phyloP scores from a whole-genome alignment of 1,140 invertebrate genomes.

The Hyles euphorbiae region DNA sequence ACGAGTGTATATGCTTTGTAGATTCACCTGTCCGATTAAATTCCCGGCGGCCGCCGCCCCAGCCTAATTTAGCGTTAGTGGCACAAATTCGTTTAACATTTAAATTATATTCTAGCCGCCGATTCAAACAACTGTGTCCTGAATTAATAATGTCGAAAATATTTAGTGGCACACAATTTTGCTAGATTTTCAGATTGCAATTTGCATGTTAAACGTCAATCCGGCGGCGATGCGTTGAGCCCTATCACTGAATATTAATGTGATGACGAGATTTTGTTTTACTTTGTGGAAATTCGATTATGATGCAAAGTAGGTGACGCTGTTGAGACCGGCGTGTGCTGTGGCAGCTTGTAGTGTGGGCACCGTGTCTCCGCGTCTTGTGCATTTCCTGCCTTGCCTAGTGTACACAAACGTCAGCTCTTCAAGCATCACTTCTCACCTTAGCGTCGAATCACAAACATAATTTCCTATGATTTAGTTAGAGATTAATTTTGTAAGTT shows the following conservation, averaged over 20 bases:
- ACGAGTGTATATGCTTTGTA: slow-evolving; percentile 19
- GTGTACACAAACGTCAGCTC: background rate
- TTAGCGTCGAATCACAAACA: background rate
- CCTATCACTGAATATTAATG: slow-evolving; percentile 73
- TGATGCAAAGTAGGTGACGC: slow-evolving; percentile 66
- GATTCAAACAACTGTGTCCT: slow-evolving; percentile 62
- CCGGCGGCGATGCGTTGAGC: slow-evolving; percentile 60
- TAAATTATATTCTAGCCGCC: slow-evolving; percentile 66
- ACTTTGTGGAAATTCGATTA: slow-evolving; percentile 71
- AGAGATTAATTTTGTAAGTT: slow-evolving; percentile 7
- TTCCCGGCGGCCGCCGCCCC: slow-evolving; percentile 43
- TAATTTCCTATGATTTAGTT: slow-evolving; percentile 9
- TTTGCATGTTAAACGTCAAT: slow-evolving; percentile 74
- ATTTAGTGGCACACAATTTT: slow-evolving; percentile 67
- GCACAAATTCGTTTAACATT: slow-evolving; percentile 68
- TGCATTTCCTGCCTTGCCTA: background rate
- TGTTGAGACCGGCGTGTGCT: slow-evolving; percentile 21
- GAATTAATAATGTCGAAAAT: slow-evolving; percentile 69
- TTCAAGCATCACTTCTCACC: background rate
- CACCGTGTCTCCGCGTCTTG: no score
- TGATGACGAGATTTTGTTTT: slow-evolving; percentile 67
- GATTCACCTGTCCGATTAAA: slow-evolving; percentile 54
- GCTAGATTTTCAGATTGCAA: slow-evolving; percentile 71
- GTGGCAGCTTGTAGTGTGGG: no score
- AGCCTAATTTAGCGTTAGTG: slow-evolving; percentile 59